Evolutionary conservation across 2,888 invertebrate species (phyloP).

Genomic region (Lamellibrachia satsuma): DNA sequence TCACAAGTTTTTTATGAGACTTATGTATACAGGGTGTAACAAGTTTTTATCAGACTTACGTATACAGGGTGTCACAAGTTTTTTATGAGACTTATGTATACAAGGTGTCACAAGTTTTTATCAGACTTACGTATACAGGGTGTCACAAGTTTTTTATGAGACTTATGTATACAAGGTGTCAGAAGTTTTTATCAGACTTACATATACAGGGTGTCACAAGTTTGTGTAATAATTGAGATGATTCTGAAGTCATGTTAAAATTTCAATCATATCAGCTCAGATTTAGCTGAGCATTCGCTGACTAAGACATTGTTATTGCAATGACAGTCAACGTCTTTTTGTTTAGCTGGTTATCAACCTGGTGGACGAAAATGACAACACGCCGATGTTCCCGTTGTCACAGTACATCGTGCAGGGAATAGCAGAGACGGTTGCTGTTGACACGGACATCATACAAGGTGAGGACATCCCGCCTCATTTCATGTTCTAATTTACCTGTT

Average conservation of each 20-base stretch:
- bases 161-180: too few species aligned
- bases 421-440: slow-evolving; percentile 46
- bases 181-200: too few species aligned
- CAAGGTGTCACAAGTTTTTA: too few species aligned
- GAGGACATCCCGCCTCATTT: background rate
- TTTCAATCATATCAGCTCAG: background rate
- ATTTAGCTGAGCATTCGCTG: background rate
- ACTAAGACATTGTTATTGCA: background rate
- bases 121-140: too few species aligned
- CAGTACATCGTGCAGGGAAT: slow-evolving; percentile 88
- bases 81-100: too few species aligned
- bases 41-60: too few species aligned
- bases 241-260: background rate
- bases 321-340: background rate
- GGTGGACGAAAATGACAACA: slow-evolving; percentile 96
- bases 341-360: slow-evolving; percentile 77
- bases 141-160: too few species aligned
- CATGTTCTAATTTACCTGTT: too few species aligned
- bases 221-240: background rate
- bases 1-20: too few species aligned
- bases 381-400: slow-evolving; percentile 87
- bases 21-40: too few species aligned
- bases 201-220: too few species aligned
- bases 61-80: too few species aligned
- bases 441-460: slow-evolving; percentile 78